These are phyloP conservation scores for Toxotes jaculatrix DNA, from an alignment of 2,113 vertebrate species.

Conservation along the genomic window DNA sequence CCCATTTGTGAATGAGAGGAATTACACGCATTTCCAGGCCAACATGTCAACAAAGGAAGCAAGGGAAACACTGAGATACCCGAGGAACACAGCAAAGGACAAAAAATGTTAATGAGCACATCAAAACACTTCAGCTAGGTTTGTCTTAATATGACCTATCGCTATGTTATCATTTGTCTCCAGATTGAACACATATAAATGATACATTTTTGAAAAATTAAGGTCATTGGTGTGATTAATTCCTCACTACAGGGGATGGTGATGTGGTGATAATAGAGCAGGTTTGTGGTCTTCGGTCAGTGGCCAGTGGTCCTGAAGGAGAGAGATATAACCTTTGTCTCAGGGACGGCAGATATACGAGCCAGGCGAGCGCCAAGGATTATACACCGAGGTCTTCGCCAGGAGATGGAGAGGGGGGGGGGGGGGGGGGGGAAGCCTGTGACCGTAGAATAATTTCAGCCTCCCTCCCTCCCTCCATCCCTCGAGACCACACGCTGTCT, in stretches of 20 bases:
- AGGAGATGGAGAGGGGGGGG: constrained; percentile 67
- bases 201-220: constrained; percentile 45
- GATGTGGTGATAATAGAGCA: constrained; percentile 62
- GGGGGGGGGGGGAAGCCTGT: too few species aligned
- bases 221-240: constrained; percentile 57
- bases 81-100: neutral
- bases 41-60: constrained; percentile 27
- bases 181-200: constrained; percentile 37
- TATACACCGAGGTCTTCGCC: constrained; percentile 82
- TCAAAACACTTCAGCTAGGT: neutral
- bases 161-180: constrained; percentile 6
- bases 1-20: constrained; percentile 36
- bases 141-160: constrained; percentile 4
- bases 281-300: constrained; percentile 58
- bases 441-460: constrained; percentile 87
- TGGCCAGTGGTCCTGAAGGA: constrained; percentile 61
- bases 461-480: constrained; percentile 81
- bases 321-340: constrained; percentile 84
- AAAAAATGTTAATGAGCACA: constrained; percentile 23
- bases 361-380: constrained; percentile 76
- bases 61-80: constrained; percentile 21
- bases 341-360: constrained; percentile 81
- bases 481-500: constrained; percentile 85
- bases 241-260: constrained; percentile 41
- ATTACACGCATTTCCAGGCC: constrained; percentile 26